These are phyloP conservation scores for Ommatoiulus sabulosus DNA, from an alignment of 2,888 invertebrate genomes.

Conservation along the genomic window DNA sequence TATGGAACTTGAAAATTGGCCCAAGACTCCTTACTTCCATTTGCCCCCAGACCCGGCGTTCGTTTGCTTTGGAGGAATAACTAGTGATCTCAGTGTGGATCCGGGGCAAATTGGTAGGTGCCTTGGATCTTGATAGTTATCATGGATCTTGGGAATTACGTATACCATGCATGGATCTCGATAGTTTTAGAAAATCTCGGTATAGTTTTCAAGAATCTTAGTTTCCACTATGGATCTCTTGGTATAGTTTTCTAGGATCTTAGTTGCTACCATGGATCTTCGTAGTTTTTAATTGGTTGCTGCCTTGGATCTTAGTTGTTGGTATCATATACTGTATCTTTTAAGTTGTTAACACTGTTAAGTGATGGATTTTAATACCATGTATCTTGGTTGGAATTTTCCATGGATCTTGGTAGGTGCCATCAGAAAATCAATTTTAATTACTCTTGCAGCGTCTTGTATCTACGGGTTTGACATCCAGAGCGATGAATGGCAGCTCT, in stretches of 20 bases:
- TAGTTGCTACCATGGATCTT: too few relatives aligned
- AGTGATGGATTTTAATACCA: neutral
- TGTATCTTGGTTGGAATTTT: too few relatives aligned
- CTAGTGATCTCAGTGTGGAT: neutral
- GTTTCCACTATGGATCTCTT: too few relatives aligned
- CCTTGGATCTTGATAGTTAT: neutral
- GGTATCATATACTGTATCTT: too few relatives aligned
- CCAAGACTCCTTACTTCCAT: neutral
- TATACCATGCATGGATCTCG: neutral
- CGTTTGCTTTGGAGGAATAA: slow-evolving; percentile 44
- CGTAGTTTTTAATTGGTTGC: too few relatives aligned
- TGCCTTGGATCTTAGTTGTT: too few relatives aligned
- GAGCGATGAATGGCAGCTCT: slow-evolving; percentile 41
- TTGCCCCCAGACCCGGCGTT: neutral
- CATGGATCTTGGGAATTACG: neutral
- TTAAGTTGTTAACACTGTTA: neutral
- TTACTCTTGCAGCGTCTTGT: neutral
- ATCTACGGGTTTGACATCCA: slow-evolving; percentile 7
- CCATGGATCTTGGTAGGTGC: neutral
- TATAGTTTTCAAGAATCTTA: too few relatives aligned
- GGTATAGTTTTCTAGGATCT: too few relatives aligned
- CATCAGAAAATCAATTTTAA: neutral
- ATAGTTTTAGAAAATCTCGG: too few relatives aligned
- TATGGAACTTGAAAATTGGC: neutral
- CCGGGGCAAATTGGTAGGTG: neutral